phyloP scores from a whole-genome alignment of 1,140 invertebrate genomes.

The Panagrolaimus sp. region DNA sequence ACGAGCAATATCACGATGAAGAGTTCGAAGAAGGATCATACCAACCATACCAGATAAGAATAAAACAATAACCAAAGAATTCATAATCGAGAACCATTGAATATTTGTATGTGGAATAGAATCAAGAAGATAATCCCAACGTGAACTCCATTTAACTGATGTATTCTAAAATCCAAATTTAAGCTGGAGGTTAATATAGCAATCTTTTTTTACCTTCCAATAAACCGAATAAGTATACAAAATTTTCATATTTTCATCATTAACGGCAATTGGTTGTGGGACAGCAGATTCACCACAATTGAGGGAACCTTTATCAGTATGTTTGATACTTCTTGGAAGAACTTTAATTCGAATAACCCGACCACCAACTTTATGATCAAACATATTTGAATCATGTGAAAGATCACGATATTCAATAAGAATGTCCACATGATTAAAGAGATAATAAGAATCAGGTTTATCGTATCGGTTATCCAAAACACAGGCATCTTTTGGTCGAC shows the following conservation, averaged over 20 bases:
- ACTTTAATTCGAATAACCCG: constrained; percentile 81
- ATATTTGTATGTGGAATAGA: constrained; percentile 97
- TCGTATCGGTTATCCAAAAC: constrained; percentile 63
- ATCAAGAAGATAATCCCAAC: constrained; percentile 98
- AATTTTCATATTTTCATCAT: constrained; percentile 68
- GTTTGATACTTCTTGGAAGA: constrained; percentile 68
- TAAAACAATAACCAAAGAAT: constrained; percentile 67
- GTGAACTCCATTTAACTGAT: constrained; percentile 92
- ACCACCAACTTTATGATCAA: constrained; percentile 69
- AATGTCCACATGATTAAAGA: constrained; percentile 94
- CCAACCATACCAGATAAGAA: constrained; percentile 87
- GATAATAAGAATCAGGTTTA: constrained; percentile 73
- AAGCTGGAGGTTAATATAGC: no score
- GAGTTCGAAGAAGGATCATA: constrained; percentile 91
- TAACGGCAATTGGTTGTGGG: constrained; percentile 68
- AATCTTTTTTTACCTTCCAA: constrained; percentile 73
- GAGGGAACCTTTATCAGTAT: constrained; percentile 63
- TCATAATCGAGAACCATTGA: constrained; percentile 81
- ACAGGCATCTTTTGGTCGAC: constrained; percentile 67
- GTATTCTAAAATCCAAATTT: constrained; percentile 64
- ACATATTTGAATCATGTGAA: constrained; percentile 71
- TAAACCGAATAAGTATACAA: constrained; percentile 80
- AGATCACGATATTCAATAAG: constrained; percentile 84
- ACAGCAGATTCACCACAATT: constrained; percentile 59
- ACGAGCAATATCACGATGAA: constrained; percentile 95